Evolutionary conservation across 2,797 vertebrate species (phyloP), one percentile per base, ranked within the genome.

Genomic region (Zenarchopterus dispar): DNA sequence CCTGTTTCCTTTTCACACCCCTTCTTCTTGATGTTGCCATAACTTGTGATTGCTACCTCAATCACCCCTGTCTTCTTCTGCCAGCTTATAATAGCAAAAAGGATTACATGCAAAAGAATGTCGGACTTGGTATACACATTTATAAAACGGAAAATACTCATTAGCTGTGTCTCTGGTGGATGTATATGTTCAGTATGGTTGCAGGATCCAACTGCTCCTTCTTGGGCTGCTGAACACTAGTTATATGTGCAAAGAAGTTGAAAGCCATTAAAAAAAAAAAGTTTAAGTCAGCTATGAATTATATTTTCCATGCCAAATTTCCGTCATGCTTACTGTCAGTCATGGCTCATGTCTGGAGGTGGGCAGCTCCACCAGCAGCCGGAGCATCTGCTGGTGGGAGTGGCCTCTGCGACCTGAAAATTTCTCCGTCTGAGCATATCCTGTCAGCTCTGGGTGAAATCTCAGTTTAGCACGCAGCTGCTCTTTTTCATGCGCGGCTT

Each of bases 381-480:
- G 61, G 80, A 77, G 82, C 68, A 87, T 78, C 87, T 88, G 88
- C 82, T 86, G 86, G 88, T 89, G 88, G 90, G 90, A n/a, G 86
- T 61, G 75, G 67, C 75, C 78, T 80, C 76, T 6, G 36, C 4
- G 42, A 79, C 84, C 75, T 50, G 22, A 76, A 75, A n/a, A 71
- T 74, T 43, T 77, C 56, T 71, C 69, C 23, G 44, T 75, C 75
- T 66, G 54, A 73, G 79, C 52, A 47, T 58, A 78, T 42, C 61
- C 56, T 46, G 66, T 68, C 47, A 1, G 21, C 70, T 46, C 46
- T 48, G 60, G 57, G 49, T 54, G 52, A 65, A 69, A 26, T 74
- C 49, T 76, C 56, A 4, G 54, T 62, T 77, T 56, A 64, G 33
- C 41, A 44, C 24, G 1, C 53, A 68, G 57, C 21, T 76, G 75